Evolutionary conservation across 2,888 invertebrate species (phyloP).

Genomic region (Melinopterus prodromus): DNA sequence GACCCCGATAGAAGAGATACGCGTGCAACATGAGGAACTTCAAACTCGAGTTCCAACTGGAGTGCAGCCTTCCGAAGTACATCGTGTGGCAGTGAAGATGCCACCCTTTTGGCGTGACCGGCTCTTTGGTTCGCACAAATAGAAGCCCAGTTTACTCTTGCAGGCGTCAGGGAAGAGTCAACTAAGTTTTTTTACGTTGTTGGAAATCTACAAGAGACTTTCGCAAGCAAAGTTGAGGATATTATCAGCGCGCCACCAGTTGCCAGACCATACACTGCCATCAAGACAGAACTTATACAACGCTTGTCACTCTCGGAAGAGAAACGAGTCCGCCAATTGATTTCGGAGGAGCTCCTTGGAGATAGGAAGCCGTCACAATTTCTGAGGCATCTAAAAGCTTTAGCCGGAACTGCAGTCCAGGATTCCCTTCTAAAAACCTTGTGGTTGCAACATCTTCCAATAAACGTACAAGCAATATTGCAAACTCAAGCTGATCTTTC

Average conservation of each 20-base stretch:
- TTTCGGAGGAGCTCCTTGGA: too few relatives aligned
- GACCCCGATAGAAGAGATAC: neutral
- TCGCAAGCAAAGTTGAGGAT: slow-evolving; percentile 33
- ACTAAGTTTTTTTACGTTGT: slow-evolving; percentile 34
- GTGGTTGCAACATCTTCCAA: slow-evolving; percentile 9
- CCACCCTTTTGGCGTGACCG: slow-evolving; percentile 36
- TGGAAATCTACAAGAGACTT: slow-evolving; percentile 19
- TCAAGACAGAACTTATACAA: slow-evolving; percentile 47
- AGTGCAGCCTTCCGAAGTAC: neutral
- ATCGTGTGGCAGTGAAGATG: slow-evolving; percentile 15
- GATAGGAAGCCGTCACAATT: slow-evolving; percentile 38
- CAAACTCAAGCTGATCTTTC: neutral
- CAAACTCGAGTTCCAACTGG: neutral
- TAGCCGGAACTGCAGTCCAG: slow-evolving; percentile 38
- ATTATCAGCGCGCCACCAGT: slow-evolving; percentile 39
- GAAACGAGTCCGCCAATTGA: slow-evolving; percentile 20
- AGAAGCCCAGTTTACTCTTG: slow-evolving; percentile 32
- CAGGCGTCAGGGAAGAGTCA: slow-evolving; percentile 26
- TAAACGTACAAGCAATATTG: neutral
- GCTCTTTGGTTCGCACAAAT: slow-evolving; percentile 35
- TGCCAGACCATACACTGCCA: slow-evolving; percentile 36
- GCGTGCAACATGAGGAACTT: neutral
- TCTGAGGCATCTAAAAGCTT: slow-evolving; percentile 29
- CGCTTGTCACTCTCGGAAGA: slow-evolving; percentile 25
- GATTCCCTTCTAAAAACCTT: slow-evolving; percentile 25